Percentiles rank a stretch among this genome's conserved stretches.
Conservation (phyloP, 2,113 vertebrate species). For the Himantopus leucocephalus region DNA sequence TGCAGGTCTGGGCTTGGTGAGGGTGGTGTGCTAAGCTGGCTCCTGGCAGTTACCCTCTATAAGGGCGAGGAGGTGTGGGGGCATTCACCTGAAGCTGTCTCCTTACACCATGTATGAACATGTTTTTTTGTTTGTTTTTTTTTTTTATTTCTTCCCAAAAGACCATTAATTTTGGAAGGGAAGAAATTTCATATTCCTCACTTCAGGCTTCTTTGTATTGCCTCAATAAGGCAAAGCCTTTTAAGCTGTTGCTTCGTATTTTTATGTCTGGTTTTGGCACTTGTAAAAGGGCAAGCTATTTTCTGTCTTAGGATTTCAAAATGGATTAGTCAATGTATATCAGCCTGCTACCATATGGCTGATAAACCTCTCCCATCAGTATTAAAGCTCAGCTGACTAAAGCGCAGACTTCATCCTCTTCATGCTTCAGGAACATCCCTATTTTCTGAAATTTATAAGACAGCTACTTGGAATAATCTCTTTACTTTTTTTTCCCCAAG, state of each 20-base stretch:
- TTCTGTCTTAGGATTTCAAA: slow-evolving; percentile 24
- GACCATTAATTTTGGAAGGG: neutral
- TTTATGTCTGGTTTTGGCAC: slow-evolving; percentile 9
- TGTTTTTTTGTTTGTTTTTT: neutral
- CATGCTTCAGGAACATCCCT: neutral
- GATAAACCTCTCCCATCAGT: slow-evolving; percentile 25
- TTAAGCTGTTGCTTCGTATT: slow-evolving; percentile 15
- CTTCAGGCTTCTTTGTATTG: neutral
- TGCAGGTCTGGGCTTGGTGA: neutral
- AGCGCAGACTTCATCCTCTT: slow-evolving; percentile 14
- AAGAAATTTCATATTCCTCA: neutral
- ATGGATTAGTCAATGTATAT: slow-evolving; percentile 38
- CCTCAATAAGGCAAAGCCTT: neutral
- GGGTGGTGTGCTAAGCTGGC: neutral
- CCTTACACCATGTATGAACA: neutral
- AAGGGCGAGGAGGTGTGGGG: neutral
- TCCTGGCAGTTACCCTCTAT: neutral
- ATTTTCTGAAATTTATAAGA: slow-evolving; percentile 21
- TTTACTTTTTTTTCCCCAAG: neutral
- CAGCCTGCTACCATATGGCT: slow-evolving; percentile 29
- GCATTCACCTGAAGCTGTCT: neutral
- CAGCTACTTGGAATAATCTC: slow-evolving; percentile 17
- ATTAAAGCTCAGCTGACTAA: slow-evolving; percentile 10
- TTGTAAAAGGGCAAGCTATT: slow-evolving; percentile 26
- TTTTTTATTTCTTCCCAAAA: neutral